These are phyloP conservation scores for Paedocypris sp. DNA, from an alignment of 2,113 vertebrate genomes.

Conservation along the genomic window DNA sequence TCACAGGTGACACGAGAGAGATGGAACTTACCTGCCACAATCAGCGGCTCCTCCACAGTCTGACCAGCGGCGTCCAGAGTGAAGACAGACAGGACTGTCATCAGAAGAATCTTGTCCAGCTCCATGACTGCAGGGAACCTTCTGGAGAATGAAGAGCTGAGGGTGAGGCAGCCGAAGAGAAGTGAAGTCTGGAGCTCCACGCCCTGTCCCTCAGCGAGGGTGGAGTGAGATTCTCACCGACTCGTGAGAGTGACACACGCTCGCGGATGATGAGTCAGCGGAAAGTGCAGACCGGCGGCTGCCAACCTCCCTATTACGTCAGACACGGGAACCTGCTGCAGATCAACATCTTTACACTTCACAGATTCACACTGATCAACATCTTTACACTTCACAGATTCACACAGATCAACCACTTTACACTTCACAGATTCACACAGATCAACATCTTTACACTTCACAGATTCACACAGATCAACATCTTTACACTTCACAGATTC, in stretches of 20 bases:
- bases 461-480: too few relatives aligned
- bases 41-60: slow-evolving; percentile 31
- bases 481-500: too few relatives aligned
- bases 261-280: slow-evolving; percentile 33
- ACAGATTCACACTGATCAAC: too few relatives aligned
- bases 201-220: slow-evolving; percentile 37
- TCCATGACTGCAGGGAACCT: slow-evolving; percentile 36
- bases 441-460: too few relatives aligned
- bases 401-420: too few relatives aligned
- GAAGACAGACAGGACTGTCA: slow-evolving; percentile 40
- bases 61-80: slow-evolving; percentile 42
- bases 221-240: slow-evolving; percentile 4
- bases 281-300: neutral
- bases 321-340: neutral
- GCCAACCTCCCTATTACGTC: neutral
- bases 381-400: too few relatives aligned
- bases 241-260: neutral
- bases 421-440: too few relatives aligned
- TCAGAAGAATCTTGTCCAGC: slow-evolving; percentile 38
- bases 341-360: too few relatives aligned
- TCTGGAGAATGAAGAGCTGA: neutral
- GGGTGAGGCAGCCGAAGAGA: neutral
- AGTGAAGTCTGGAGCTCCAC: slow-evolving; percentile 38
- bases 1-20: neutral
- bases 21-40: slow-evolving; percentile 43